Evolutionary conservation across 2,797 vertebrate species (phyloP).

Genomic region (Ataeniobius toweri): DNA sequence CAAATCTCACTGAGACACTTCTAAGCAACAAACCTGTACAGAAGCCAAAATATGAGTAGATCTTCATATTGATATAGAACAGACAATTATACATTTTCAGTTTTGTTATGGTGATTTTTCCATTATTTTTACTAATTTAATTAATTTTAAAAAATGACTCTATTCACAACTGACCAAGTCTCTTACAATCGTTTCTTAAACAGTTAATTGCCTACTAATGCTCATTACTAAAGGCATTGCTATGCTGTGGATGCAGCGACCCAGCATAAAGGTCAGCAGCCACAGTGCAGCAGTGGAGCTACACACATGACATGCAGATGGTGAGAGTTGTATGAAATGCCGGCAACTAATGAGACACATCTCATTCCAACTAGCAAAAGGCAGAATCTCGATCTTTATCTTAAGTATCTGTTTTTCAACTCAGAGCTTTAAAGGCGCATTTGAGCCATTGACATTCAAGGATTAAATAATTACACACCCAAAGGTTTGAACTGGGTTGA

Average conservation of each 20-base stretch:
- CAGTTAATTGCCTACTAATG: not conserved
- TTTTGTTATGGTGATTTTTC: not conserved
- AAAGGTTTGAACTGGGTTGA: not conserved
- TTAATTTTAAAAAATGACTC: not conserved
- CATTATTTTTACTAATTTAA: not conserved
- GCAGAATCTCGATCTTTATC: constrained; percentile 27
- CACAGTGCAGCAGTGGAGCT: not conserved
- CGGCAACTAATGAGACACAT: constrained; percentile 4
- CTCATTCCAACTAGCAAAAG: not conserved
- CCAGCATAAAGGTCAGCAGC: constrained; percentile 4
- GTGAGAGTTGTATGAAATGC: constrained; percentile 9
- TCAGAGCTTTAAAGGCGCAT: not conserved
- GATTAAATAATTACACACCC: not conserved
- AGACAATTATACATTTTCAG: too few relatives aligned
- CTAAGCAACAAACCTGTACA: not conserved
- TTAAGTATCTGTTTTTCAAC: not conserved
- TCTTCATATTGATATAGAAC: too few relatives aligned
- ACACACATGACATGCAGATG: not conserved
- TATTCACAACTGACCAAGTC: not conserved
- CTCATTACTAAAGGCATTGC: not conserved
- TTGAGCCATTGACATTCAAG: not conserved
- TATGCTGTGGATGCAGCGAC: constrained; percentile 1
- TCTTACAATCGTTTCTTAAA: not conserved
- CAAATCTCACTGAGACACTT: not conserved
- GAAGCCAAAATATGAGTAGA: not conserved